Percentiles rank a stretch among this genome's conserved stretches.
Conservation (phyloP, 2,113 vertebrate species). For the Heliornis fulica region DNA sequence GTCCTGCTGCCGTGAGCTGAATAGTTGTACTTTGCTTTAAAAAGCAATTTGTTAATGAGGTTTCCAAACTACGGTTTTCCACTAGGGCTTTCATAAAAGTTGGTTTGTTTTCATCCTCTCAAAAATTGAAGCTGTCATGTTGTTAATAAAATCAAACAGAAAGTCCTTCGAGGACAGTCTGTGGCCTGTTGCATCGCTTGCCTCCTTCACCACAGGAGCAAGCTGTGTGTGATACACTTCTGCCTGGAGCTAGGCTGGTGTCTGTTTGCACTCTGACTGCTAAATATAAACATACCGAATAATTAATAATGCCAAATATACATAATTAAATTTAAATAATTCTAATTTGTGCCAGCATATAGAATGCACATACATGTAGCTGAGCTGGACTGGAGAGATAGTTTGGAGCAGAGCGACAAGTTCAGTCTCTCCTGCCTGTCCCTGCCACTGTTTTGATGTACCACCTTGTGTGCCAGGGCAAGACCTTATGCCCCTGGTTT, state of each 20-base stretch:
- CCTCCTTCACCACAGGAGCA: not conserved
- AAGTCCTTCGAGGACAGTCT: not conserved
- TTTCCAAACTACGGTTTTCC: not conserved
- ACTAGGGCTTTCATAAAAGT: not conserved
- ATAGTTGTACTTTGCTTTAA: not conserved
- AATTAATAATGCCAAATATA: not conserved
- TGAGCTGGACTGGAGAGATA: not conserved
- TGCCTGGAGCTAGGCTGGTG: not conserved
- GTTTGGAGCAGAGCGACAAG: not conserved
- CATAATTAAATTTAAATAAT: not conserved
- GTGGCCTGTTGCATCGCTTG: fast-evolving
- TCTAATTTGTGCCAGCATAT: not conserved
- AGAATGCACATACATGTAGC: fast-evolving
- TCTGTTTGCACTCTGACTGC: not conserved
- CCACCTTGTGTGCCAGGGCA: not conserved
- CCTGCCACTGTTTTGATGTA: not conserved
- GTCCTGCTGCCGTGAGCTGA: not conserved
- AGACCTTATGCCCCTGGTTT: not conserved
- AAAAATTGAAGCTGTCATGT: not conserved
- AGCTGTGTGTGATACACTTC: not conserved
- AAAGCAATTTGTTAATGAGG: not conserved
- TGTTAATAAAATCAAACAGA: not conserved
- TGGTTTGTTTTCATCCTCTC: not conserved
- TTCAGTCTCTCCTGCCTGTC: not conserved
- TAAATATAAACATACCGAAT: not conserved